A percentile compares a stretch with the other conserved stretches of the same genome.
Conservation (phyloP, 2,113 vertebrate species). For the Machaerirhynchus nigripectus region DNA sequence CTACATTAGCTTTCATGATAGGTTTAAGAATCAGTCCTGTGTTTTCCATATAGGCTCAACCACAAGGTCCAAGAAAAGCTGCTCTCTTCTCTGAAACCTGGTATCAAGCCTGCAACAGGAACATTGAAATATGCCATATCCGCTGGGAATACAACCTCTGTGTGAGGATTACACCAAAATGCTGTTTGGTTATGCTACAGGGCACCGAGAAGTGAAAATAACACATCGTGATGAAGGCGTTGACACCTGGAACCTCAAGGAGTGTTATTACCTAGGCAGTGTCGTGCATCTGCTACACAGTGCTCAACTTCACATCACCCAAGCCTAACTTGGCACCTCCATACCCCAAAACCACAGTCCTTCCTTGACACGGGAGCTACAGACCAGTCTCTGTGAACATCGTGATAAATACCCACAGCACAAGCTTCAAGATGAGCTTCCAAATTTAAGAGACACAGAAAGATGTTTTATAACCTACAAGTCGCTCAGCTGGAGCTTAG, state of each 20-base stretch:
- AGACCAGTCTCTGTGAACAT: not conserved
- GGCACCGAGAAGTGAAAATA: not conserved
- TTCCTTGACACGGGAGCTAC: not conserved
- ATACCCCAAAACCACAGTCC: not conserved
- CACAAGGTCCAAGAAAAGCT: not conserved
- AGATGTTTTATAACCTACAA: not conserved
- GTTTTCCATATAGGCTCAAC: not conserved
- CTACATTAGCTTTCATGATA: not conserved
- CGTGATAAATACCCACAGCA: not conserved
- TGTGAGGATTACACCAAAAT: not conserved
- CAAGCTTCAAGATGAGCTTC: not conserved
- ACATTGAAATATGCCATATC: rapidly evolving
- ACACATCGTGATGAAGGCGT: rapidly evolving
- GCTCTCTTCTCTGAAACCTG: not conserved
- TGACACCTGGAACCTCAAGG: not conserved
- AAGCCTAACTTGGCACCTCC: not conserved
- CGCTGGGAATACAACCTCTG: not conserved
- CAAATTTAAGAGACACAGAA: not conserved
- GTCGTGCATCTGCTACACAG: rapidly evolving
- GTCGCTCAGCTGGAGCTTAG: not conserved
- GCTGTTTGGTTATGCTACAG: not conserved
- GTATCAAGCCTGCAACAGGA: not conserved
- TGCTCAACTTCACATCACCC: not conserved
- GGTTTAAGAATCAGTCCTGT: not conserved
- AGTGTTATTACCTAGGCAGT: not conserved